A percentile compares a stretch with the other conserved stretches of the same genome.
phyloP scores from a whole-genome alignment of 2,797 vertebrate genomes.

The Alcedo quadribrachys region DNA sequence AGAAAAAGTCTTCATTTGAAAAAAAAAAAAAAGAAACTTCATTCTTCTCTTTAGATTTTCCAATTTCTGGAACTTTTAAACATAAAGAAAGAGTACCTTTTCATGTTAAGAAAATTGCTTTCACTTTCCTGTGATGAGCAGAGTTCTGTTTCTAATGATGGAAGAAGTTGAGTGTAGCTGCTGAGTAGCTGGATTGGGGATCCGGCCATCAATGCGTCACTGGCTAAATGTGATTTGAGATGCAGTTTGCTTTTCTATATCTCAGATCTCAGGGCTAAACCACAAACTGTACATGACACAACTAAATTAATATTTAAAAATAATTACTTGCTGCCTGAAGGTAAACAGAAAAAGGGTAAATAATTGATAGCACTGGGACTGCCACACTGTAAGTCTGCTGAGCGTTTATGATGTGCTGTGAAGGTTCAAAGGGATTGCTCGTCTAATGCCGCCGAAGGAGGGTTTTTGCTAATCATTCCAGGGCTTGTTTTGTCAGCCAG shows the following conservation, averaged over 20 bases:
- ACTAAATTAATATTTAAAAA: slow-evolving; percentile 92
- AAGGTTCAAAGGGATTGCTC: slow-evolving; percentile 69
- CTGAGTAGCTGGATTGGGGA: slow-evolving; percentile 34
- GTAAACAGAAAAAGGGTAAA: slow-evolving; percentile 86
- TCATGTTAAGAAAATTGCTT: slow-evolving; percentile 8
- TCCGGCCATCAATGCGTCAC: slow-evolving; percentile 2
- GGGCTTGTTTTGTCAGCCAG: slow-evolving; percentile 63
- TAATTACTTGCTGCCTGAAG: slow-evolving; percentile 87
- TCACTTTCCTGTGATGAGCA: slow-evolving; percentile 1
- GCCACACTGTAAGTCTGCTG: slow-evolving; percentile 77
- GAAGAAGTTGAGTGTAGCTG: slow-evolving; percentile 14
- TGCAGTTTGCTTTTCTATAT: slow-evolving; percentile 55
- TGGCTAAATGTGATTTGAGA: slow-evolving; percentile 49
- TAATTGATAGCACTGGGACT: slow-evolving; percentile 86
- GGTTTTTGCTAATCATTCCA: slow-evolving; percentile 56
- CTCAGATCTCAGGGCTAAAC: slow-evolving; percentile 69
- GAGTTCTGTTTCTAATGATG: not conserved
- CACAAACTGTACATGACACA: slow-evolving; percentile 85
- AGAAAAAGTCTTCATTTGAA: not conserved
- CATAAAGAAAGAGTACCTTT: not conserved
- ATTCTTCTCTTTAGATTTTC: not conserved
- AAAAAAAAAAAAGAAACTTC: not conserved
- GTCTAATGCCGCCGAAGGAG: slow-evolving; percentile 52
- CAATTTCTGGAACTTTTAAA: not conserved
- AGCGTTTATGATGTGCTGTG: slow-evolving; percentile 61